Base-by-base conservation (phyloP, 2,888 invertebrate species). In the Cephus pulcher region DNA sequence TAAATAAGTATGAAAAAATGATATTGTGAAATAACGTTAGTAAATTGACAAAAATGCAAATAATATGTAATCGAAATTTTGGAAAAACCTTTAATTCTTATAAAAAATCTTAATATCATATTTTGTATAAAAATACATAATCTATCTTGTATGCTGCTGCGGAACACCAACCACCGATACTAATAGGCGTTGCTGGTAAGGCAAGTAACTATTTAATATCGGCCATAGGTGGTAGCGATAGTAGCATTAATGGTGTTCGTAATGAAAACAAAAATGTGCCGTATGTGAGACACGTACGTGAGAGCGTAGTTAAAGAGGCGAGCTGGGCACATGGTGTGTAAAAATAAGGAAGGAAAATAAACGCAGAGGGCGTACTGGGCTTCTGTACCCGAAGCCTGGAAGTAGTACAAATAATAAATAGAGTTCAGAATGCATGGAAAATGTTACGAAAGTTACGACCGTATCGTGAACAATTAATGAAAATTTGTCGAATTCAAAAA, bases 301-400 rank as follows among this genome's bases (percentile, higher is more conserved):
- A 6, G 34, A 6, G 34, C 12, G 71, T 71, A 71, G 32, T 32
- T 71, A 71, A 33, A 71, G 12, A 34, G 71, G 32, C 71, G 23
- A 71, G 71, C 32, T 71, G 73, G 78, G 73, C 78, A 78, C 76
- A 78, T 76, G 78, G 78, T 35, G 78, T 75, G 78, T 78, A 78
- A 78, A 78, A 78, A 78, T 76, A 78, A 73, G 76, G 76, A 75
- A 75, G 75, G 76, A 78, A 78, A 78, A 78, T 75, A 78, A 78
- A 75, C 75, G 76, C 71, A 56, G 71, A 71, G 32, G 71, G 15
- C 32, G 71, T 34, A 34, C 71, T 9, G 71, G 71, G 56, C 23
- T 56, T 23, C 33, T 23, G 71, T 34, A 30, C 71, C 71, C 33
- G 12, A 34, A 71, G 71, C 33, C 33, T 71, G 34, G 32, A 32